These are phyloP conservation scores for Digitonthophagus gazella DNA, from an alignment of 2,888 invertebrate species.

Conservation along the genomic window DNA sequence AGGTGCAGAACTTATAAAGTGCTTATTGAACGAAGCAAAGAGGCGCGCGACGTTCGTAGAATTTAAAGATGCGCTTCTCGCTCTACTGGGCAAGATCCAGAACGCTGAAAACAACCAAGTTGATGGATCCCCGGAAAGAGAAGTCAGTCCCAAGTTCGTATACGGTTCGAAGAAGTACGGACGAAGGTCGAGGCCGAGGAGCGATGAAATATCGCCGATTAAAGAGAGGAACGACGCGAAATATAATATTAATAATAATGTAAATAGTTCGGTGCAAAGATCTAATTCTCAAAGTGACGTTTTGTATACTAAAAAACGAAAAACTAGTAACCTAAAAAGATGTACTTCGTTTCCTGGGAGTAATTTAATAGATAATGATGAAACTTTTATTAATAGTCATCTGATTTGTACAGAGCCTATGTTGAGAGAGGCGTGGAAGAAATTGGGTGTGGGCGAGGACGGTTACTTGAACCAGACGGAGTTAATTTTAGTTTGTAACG, in stretches of 20 bases:
- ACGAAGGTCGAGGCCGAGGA: conserved; percentile 64
- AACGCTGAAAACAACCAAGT: conserved; percentile 46
- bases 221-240: conserved; percentile 48
- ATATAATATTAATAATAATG: conserved; percentile 37
- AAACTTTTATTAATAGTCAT: conserved; percentile 45
- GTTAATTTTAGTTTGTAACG: conserved; percentile 63
- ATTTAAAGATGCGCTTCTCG: conserved; percentile 73
- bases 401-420: conserved; percentile 57
- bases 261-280: conserved; percentile 52
- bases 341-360: conserved; percentile 57
- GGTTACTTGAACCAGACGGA: conserved; percentile 64
- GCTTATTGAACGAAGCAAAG: conserved; percentile 57
- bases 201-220: conserved; percentile 45
- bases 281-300: conserved; percentile 59
- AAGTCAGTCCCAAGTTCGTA: conserved; percentile 70
- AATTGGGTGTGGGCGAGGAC: conserved; percentile 60
- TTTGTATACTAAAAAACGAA: conserved; percentile 53
- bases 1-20: conserved; percentile 61
- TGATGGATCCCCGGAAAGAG: conserved; percentile 63
- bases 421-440: conserved; percentile 63
- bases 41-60: conserved; percentile 65
- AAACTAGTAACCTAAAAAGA: conserved; percentile 55
- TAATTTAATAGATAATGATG: conserved; percentile 37
- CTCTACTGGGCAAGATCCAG: conserved; percentile 61
- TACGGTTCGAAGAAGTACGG: conserved; percentile 77